Evolutionary conservation across 2,113 vertebrate species (phyloP).

Genomic region (Platichthys flesus): DNA sequence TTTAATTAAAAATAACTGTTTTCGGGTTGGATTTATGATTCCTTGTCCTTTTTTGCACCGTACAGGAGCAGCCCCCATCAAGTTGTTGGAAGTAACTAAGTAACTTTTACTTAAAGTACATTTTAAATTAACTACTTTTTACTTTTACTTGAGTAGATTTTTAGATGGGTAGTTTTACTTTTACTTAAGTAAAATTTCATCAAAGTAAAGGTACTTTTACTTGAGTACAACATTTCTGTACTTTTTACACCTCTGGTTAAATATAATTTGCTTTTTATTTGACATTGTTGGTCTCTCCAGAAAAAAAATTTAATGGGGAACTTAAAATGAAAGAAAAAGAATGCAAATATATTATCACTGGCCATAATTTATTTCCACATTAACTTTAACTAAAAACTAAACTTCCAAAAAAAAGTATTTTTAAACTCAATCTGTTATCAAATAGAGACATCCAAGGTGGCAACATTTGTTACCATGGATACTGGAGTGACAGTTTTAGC

Average conservation of each 20-base stretch:
- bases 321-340: not conserved
- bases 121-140: no score
- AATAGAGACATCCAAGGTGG: not conserved
- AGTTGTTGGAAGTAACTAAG: no score
- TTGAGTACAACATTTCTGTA: no score
- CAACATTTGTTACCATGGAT: slow-evolving; percentile 16
- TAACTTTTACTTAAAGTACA: no score
- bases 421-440: not conserved
- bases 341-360: not conserved
- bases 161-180: no score
- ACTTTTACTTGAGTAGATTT: no score
- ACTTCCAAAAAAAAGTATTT: not conserved
- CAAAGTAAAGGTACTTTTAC: no score
- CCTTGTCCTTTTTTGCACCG: no score
- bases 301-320: not conserved
- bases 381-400: not conserved
- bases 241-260: not conserved
- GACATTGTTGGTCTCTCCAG: not conserved
- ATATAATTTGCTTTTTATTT: slow-evolving; percentile 20
- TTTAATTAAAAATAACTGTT: no score
- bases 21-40: no score
- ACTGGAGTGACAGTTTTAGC: slow-evolving; percentile 8
- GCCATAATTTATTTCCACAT: not conserved
- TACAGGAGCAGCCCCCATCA: no score
- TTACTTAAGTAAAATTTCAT: no score